Evolutionary conservation across 2,888 invertebrate genomes (phyloP), one percentile per base, ranked within the genome.

Genomic region (Rhimphoctona megacephalus): DNA sequence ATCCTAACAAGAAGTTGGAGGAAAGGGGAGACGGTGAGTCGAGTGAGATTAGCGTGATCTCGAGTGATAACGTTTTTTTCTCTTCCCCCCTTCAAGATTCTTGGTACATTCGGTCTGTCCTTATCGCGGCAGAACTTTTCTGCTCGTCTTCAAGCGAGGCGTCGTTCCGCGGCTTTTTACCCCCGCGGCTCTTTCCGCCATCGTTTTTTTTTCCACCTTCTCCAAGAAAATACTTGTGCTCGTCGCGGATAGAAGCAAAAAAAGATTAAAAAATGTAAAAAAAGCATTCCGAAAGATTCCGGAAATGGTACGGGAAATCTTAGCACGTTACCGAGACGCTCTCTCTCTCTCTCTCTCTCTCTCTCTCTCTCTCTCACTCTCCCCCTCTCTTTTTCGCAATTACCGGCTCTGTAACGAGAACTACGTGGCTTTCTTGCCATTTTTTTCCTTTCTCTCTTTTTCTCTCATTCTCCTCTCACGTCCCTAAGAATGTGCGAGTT

Each of bases 31-130:
- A 89, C 86, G 88, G 87, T 89, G 88, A 89, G 89, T 90, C 89
- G 91, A 90, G 91, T 91, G 90, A 93, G 93, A 94, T 94, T 94
- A 94, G 94, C 93, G 93, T 93, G 94, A 94, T 94, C 93, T 93
- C 91, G 91, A 90, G 91, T 92, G 94, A 93, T 94, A 93, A 92
- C 92, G 92, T 92, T 91, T 91, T 88, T 90, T 81, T 82, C 84
- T 78, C 78, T 74, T 52, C 43, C 83, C 85, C 76, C 73, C 22
- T 67, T 85, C 43, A 67, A 66, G n/a, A 74, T 79, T 67, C 76
- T 46, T 70, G 49, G 61, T 69, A 25, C 74, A 36, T 73, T 66
- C 54, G 49, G 30, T 70, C 70, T 49, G 54, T 83, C 78, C 78
- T 70, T 73, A 78, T 81, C 78, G 66, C 67, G 25, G 69, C 69